phyloP scores from a whole-genome alignment of 2,888 invertebrate genomes.

The Melitaea athalia region DNA sequence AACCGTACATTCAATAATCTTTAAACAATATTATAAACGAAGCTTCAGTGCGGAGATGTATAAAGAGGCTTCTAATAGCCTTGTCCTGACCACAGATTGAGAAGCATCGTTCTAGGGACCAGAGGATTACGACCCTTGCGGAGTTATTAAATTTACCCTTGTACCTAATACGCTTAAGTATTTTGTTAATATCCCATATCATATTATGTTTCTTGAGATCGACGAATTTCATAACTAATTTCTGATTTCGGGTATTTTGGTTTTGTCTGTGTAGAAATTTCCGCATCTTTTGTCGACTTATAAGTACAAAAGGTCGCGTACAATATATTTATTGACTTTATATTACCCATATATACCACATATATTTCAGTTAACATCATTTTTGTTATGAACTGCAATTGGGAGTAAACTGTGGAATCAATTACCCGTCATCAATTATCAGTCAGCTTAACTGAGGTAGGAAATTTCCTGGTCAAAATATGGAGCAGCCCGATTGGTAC shows the following conservation, averaged over 20 bases:
- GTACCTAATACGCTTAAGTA: slow-evolving; percentile 42
- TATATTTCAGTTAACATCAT: too few species aligned
- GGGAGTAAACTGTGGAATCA: too few species aligned
- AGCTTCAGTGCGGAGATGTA: not conserved
- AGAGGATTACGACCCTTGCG: slow-evolving; percentile 39
- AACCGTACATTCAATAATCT: not conserved
- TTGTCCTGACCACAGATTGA: not conserved
- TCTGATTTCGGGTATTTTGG: slow-evolving; percentile 9
- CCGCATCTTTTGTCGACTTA: not conserved
- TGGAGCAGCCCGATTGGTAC: too few species aligned
- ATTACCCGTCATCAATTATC: too few species aligned
- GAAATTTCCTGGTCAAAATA: too few species aligned
- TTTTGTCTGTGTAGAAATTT: not conserved
- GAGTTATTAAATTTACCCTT: slow-evolving; percentile 43
- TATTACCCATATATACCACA: too few species aligned
- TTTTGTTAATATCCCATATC: slow-evolving; percentile 39
- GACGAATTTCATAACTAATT: slow-evolving; percentile 28
- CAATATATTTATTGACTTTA: too few species aligned
- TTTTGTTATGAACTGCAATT: too few species aligned
- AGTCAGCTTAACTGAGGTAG: too few species aligned
- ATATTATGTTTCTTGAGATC: slow-evolving; percentile 34
- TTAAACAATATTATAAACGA: not conserved
- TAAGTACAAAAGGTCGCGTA: not conserved
- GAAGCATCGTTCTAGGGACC: slow-evolving; percentile 10
- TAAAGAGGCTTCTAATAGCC: not conserved